Base-by-base conservation (phyloP, 2,888 invertebrate species). In the Meloe dianella region DNA sequence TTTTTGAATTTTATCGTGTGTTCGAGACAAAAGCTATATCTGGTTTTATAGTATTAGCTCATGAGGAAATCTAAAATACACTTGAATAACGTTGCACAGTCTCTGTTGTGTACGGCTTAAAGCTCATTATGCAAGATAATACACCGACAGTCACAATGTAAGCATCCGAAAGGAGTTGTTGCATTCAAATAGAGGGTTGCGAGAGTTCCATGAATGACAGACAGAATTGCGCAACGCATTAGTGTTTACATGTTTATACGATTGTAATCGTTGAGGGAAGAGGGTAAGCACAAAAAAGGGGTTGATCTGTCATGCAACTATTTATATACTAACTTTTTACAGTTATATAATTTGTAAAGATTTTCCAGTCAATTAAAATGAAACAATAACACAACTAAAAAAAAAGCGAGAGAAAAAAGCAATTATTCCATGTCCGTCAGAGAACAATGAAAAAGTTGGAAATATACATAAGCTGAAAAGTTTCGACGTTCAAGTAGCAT, bases 221-320 rank as follows among this genome's bases (percentile, higher is more conserved):
- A 14, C 47, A 56, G 38, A 60, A 56, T 68, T 47, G 63, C 32
- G 61, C 67, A 59, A 75, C 80, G 79, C 80, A 81, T 82, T 80
- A 81, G 79, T 81, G 81, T 81, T 81, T 81, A 81, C 80, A 81
- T 80, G 81, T 80, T 80, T 78, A 79, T 79, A 75, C 79, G 76
- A 78, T 79, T 75, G 76, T 77, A 77, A 77, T 76, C 69, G 75
- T 69, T 73, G 73, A 66, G 76, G 17, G 41, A 7, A n/a, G 6
- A 4, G 17, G 17, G 41, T 41, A 41, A 1, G 41, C 41, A 41
- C 12, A 35, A 14, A 35, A n/a, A 41, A 41, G 17, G 41, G 41
- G 41, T 41, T 17, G 41, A 41, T 41, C 41, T 35, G 12, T 35
- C 14, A 35, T 35, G 12, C 14, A 35, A 14, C 30, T 30, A 30